Conservation (phyloP, 2,797 vertebrate genomes). For the Pseudomugil tenellus region DNA sequence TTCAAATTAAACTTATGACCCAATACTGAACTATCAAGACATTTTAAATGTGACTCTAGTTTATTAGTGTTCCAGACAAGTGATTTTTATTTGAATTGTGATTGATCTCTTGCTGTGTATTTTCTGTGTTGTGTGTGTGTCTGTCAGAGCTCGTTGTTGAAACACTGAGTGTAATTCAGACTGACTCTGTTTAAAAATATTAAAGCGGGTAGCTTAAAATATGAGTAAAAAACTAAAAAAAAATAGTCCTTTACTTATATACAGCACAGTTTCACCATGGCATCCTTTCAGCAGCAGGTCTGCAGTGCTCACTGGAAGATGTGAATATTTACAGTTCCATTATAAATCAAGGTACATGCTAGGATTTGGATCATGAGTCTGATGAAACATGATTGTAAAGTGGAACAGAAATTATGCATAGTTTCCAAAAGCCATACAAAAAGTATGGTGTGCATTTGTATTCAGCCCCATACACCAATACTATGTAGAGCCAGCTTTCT, state of each 20-base stretch:
- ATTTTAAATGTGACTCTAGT: neutral
- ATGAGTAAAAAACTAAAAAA: neutral
- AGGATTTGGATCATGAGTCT: too few species aligned
- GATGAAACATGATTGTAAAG: too few species aligned
- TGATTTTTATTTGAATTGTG: neutral
- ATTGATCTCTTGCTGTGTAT: neutral
- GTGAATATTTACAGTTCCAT: neutral
- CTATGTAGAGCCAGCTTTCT: too few species aligned
- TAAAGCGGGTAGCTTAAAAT: neutral
- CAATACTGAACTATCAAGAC: neutral
- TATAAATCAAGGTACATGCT: too few species aligned
- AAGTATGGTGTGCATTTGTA: too few species aligned
- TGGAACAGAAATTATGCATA: too few species aligned
- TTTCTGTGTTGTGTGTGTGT: neutral
- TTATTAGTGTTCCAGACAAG: neutral
- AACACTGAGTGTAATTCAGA: neutral
- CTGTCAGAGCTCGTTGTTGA: neutral
- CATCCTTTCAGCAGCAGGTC: neutral
- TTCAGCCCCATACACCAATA: too few species aligned
- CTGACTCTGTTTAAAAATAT: neutral
- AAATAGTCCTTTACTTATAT: too few species aligned
- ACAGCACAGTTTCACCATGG: neutral
- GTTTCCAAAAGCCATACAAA: too few species aligned
- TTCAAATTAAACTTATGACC: neutral
- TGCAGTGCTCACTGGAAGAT: neutral